A percentile compares a stretch with the other conserved stretches of the same genome.
These are phyloP conservation scores for Boleophthalmus pectinirostris DNA, from an alignment of 2,113 vertebrate genomes.

Conservation along the genomic window DNA sequence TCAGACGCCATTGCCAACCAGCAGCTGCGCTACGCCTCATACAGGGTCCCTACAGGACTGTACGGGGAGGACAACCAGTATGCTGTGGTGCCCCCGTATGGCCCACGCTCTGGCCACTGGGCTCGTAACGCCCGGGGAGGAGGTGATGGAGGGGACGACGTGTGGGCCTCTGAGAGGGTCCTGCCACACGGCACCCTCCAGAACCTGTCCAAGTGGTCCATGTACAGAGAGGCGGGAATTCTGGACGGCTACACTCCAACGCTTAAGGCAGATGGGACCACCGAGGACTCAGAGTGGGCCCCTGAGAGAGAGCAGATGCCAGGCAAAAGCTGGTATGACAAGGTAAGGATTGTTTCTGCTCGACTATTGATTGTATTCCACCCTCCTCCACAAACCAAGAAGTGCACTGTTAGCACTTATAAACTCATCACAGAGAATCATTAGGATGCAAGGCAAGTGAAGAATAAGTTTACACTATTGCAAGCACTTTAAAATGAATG, in stretches of 20 bases:
- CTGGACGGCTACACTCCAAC: constrained; percentile 66
- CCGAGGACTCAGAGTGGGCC: constrained; percentile 63
- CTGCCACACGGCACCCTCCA: constrained; percentile 72
- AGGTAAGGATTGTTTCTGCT: constrained; percentile 60
- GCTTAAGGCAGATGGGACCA: constrained; percentile 44
- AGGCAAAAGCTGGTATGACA: constrained; percentile 81
- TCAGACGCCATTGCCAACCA: constrained; percentile 72
- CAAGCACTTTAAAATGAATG: too few relatives aligned
- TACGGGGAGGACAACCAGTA: constrained; percentile 79
- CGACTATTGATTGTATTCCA: background rate
- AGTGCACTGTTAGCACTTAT: too few relatives aligned
- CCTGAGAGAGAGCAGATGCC: constrained; percentile 71
- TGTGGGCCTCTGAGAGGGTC: constrained; percentile 79
- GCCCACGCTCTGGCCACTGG: constrained; percentile 82
- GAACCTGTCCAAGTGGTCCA: constrained; percentile 76
- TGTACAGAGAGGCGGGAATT: constrained; percentile 75
- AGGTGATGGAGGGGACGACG: constrained; percentile 72
- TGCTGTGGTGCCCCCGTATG: constrained; percentile 84
- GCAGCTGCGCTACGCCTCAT: constrained; percentile 72
- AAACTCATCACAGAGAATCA: too few relatives aligned
- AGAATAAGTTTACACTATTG: too few relatives aligned
- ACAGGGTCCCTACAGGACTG: constrained; percentile 67
- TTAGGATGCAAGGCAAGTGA: too few relatives aligned
- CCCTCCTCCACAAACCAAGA: too few relatives aligned
- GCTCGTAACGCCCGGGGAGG: constrained; percentile 65